Percentiles rank a stretch among this genome's conserved stretches.
These are phyloP conservation scores for Craseonycteris thonglongyai DNA, from an alignment of 2,113 vertebrate genomes.

Conservation along the genomic window DNA sequence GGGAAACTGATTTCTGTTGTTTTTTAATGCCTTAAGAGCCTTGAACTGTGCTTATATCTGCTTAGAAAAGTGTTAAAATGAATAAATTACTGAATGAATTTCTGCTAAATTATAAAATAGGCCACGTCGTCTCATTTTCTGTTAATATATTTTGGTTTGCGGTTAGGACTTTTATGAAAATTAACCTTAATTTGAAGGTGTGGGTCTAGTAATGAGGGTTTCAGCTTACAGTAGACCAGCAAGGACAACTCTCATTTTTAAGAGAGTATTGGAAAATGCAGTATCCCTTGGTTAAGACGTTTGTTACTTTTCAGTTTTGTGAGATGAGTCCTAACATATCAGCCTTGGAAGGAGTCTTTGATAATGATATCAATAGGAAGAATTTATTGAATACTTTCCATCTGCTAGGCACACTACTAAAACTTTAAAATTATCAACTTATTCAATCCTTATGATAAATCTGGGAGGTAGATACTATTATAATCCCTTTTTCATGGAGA, in stretches of 20 bases:
- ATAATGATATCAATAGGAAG: not conserved
- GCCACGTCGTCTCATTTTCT: not conserved
- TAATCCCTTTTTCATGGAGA: not conserved
- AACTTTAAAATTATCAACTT: not conserved
- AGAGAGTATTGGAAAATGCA: not conserved
- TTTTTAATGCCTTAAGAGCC: not conserved
- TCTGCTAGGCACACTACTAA: not conserved
- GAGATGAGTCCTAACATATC: not conserved
- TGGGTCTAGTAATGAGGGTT: not conserved
- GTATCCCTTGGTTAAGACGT: not conserved
- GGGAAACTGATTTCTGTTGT: not conserved
- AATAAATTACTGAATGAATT: not conserved
- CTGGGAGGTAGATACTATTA: not conserved
- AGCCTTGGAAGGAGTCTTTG: not conserved
- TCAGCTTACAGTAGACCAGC: not conserved
- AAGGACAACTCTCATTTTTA: not conserved
- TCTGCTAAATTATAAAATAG: conserved; percentile 16
- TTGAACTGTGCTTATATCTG: not conserved
- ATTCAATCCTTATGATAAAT: not conserved
- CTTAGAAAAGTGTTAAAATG: not conserved
- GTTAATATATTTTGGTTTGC: not conserved
- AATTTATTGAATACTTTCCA: not conserved
- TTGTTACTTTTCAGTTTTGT: not conserved
- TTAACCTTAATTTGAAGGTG: not conserved
- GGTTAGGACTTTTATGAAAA: conserved; percentile 16